phyloP scores from a whole-genome alignment of 2,888 invertebrate species.

The Lasioglossum marginatum region DNA sequence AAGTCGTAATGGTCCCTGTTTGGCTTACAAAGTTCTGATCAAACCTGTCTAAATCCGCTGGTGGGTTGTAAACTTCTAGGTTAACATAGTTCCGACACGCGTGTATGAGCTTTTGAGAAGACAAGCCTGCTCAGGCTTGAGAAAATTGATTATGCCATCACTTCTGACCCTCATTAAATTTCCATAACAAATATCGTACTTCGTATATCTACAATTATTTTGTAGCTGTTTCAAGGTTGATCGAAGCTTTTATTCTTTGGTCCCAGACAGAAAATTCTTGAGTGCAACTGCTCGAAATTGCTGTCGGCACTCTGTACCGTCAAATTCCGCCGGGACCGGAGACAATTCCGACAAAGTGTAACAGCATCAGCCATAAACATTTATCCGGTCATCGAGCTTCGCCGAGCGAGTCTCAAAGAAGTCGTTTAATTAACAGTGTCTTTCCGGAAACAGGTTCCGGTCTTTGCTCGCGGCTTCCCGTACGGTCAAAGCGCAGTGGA shows the following conservation, averaged over 20 bases:
- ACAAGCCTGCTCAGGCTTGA: background rate
- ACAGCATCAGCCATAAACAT: constrained; percentile 37
- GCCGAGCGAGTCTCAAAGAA: constrained; percentile 15
- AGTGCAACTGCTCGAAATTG: background rate
- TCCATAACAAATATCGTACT: background rate
- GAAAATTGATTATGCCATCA: background rate
- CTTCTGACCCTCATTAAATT: background rate
- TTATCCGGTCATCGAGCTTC: constrained; percentile 9
- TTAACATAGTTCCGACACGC: background rate
- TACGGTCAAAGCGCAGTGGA: constrained; percentile 29
- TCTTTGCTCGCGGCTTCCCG: constrained; percentile 31
- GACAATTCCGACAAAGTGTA: background rate
- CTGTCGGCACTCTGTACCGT: background rate
- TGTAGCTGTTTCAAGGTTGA: background rate
- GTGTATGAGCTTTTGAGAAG: background rate
- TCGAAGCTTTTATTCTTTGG: background rate
- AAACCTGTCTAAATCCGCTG: constrained; percentile 4
- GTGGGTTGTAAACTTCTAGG: background rate
- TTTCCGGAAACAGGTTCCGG: background rate
- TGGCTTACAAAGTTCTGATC: constrained; percentile 11
- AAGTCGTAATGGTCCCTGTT: constrained; percentile 7
- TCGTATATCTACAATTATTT: background rate
- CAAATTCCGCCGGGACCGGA: background rate
- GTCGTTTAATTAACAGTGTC: constrained; percentile 47
- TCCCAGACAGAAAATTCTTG: background rate